A percentile compares a stretch with the other conserved stretches of the same genome.
phyloP scores from a whole-genome alignment of 1,140 invertebrate species.

The Musca domestica region DNA sequence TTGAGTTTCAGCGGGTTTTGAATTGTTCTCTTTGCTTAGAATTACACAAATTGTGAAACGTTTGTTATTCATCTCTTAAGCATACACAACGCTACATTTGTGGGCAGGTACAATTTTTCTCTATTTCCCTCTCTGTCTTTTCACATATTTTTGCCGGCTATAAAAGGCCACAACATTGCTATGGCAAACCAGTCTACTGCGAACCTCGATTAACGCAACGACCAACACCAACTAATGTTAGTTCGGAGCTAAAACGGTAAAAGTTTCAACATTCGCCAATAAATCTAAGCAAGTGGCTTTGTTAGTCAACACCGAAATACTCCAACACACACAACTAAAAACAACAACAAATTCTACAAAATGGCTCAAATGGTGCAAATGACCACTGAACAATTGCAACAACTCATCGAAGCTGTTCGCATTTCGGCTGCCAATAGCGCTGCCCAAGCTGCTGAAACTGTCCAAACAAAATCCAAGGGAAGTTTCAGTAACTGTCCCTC shows the following conservation, averaged over 20 bases:
- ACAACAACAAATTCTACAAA: constrained; percentile 3
- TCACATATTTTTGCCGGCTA: background rate
- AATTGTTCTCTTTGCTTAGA: too few relatives aligned
- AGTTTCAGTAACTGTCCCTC: constrained; percentile 47
- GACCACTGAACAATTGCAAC: constrained; percentile 20
- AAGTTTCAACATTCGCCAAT: constrained; percentile 21
- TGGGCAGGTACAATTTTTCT: too few relatives aligned
- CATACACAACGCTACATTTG: too few relatives aligned
- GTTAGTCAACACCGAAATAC: background rate
- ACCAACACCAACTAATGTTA: background rate
- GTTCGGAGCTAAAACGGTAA: background rate
- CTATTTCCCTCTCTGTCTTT: too few relatives aligned
- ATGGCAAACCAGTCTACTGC: background rate
- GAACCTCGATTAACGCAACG: constrained; percentile 3
- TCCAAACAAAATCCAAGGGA: constrained; percentile 35
- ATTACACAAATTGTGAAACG: too few relatives aligned
- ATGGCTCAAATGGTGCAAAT: constrained; percentile 18
- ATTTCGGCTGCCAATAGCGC: constrained; percentile 2
- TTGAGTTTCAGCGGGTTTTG: too few relatives aligned
- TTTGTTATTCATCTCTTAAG: too few relatives aligned
- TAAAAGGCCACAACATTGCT: background rate
- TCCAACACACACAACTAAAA: background rate
- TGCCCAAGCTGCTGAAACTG: background rate
- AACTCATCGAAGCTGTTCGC: constrained; percentile 18
- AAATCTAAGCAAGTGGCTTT: background rate